Evolutionary conservation across 2,888 invertebrate species (phyloP).

Genomic region (Galeruca laticollis): DNA sequence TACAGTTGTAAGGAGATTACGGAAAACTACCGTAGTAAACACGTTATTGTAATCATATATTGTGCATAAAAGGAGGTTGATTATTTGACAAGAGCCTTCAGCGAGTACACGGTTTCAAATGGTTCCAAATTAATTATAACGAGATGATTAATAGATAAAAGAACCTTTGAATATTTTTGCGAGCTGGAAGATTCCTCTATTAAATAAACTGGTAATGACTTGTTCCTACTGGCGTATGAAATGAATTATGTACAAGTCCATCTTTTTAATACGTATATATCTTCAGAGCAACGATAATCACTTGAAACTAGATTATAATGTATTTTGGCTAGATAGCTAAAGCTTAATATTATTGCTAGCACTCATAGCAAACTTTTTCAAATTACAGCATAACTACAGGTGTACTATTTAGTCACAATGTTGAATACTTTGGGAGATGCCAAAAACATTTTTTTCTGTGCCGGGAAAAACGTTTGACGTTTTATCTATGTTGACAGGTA

Average conservation of each 20-base stretch:
- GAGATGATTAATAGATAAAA: not conserved
- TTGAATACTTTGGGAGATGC: too few species aligned
- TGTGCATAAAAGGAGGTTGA: not conserved
- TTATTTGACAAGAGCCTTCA: not conserved
- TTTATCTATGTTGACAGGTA: too few species aligned
- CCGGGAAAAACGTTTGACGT: too few species aligned
- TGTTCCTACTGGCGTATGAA: not conserved
- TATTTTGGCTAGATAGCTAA: too few species aligned
- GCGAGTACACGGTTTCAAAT: not conserved
- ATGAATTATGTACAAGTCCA: not conserved
- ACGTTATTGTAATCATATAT: not conserved
- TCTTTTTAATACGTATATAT: not conserved
- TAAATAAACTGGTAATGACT: not conserved
- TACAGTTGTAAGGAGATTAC: not conserved
- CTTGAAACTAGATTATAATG: too few species aligned
- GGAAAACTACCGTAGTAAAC: not conserved
- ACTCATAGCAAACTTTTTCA: too few species aligned
- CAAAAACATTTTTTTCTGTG: too few species aligned
- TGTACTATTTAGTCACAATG: too few species aligned
- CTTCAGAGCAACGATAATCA: not conserved
- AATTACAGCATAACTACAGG: too few species aligned
- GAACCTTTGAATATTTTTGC: not conserved
- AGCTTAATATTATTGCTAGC: too few species aligned
- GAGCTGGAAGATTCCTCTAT: not conserved
- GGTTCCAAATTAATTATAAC: conserved; percentile 1